Evolutionary conservation across 1,140 invertebrate species (phyloP).

Genomic region (Ridgeia piscesae): DNA sequence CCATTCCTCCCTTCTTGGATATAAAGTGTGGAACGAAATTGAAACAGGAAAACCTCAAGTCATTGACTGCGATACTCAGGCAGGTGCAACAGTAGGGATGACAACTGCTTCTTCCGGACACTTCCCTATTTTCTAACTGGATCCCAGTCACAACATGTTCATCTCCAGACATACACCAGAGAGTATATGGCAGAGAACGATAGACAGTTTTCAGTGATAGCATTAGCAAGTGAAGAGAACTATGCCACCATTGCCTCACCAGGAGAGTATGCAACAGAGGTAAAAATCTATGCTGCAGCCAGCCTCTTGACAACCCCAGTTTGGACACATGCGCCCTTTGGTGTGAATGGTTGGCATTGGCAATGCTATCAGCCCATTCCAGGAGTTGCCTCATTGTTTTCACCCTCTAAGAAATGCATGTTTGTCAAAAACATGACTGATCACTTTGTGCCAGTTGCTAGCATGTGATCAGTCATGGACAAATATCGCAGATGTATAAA

Average conservation of each 20-base stretch:
- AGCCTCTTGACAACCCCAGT: slow-evolving; percentile 7
- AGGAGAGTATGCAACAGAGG: not conserved
- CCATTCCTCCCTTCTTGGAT: no score
- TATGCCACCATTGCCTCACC: not conserved
- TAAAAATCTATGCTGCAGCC: slow-evolving; percentile 6
- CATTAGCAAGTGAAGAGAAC: not conserved
- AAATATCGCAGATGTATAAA: no score
- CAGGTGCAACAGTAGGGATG: no score
- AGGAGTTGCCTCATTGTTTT: not conserved
- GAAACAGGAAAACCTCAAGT: no score
- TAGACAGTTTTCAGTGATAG: not conserved
- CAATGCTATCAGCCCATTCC: not conserved
- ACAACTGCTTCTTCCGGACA: no score
- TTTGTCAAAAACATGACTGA: not conserved
- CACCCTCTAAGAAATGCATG: not conserved
- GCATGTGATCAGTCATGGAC: no score
- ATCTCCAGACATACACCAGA: not conserved
- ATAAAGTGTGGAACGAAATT: no score
- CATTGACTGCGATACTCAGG: no score
- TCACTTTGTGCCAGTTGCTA: slow-evolving; percentile 8
- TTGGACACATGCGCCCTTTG: not conserved
- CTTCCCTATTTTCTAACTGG: not conserved
- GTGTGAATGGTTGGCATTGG: not conserved
- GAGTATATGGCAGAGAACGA: slow-evolving; percentile 10
- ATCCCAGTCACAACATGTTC: no score